Base-by-base conservation (phyloP, 1,140 invertebrate species). In the Drosophila melanogaster region DNA sequence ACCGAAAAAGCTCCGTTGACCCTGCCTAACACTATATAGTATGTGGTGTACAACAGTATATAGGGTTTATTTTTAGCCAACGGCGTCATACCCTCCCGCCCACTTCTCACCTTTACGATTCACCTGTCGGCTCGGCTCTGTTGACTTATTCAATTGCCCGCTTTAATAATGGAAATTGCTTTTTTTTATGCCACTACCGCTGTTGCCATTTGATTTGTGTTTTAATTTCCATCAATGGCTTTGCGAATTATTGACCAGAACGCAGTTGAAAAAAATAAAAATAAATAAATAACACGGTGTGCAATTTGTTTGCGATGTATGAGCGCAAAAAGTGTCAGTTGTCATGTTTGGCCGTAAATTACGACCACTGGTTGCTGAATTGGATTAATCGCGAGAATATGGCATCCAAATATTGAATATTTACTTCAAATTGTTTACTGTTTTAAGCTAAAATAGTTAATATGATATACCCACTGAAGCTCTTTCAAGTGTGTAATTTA, bases 201-300 rank as follows among this genome's bases (percentile, higher is more conserved):
- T 46, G 22, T 35, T 24, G 58, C 37, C 73, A 61, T 53, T 30
- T 57, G 51, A 65, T 79, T 87, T 78, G 59, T 64, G 37, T 65
- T 78, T 83, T 64, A 70, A 70, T 84, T 83, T 66, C 35, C 59
- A 69, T 74, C 44, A 69, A 74, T 70, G 77, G 57, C 53, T 62
- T 33, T 59, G 83, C 44, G 81, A 87, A 79, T 83, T 86, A 87
- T 79, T 74, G 75, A 66, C 59, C 78, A 85, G 73, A 86, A 81
- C 81, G 73, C 50, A 37, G 11, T 19, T 15, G 35, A 8, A 19
- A 24, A 56, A 22, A 26, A 19, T 3, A 12, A 17, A 17, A 8
- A 8, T 6, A 14, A 38, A 38, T 5, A 2, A 6, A 26, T 17
- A 56, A 22, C 30, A 22, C 49, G 4, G 4, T 24, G 19, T 26